Conservation (phyloP, 2,888 invertebrate species). For the Copidosoma aretas region DNA sequence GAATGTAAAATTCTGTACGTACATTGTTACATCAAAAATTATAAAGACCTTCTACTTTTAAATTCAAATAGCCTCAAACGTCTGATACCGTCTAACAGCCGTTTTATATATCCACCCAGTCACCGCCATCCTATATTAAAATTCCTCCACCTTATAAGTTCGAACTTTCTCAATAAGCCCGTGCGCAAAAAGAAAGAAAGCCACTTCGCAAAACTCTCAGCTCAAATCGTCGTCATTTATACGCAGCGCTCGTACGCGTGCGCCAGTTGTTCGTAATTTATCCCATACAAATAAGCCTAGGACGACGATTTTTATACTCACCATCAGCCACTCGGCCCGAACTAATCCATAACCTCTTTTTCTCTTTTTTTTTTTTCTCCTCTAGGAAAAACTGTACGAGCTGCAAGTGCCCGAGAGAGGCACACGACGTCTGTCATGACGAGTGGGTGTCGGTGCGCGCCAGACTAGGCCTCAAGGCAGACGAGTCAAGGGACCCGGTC, state of each 20-base stretch:
- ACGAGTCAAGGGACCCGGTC: slow-evolving; percentile 66
- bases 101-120: no score
- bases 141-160: neutral
- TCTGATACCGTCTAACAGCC: no score
- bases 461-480: slow-evolving; percentile 71
- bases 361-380: slow-evolving; percentile 43
- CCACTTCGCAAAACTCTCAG: neutral
- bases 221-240: neutral
- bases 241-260: no score
- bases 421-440: slow-evolving; percentile 88
- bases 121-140: no score
- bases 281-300: no score
- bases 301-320: neutral
- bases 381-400: slow-evolving; percentile 90
- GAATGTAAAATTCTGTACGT: no score
- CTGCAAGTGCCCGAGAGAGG: slow-evolving; percentile 90
- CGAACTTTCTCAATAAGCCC: neutral
- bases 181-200: neutral
- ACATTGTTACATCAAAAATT: no score
- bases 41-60: no score
- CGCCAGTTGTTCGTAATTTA: no score
- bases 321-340: neutral
- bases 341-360: neutral
- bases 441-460: slow-evolving; percentile 82
- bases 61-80: no score